Percentiles rank a stretch among this genome's conserved stretches.
These are phyloP conservation scores for Colletes latitarsis DNA, from an alignment of 1,140 invertebrate genomes.

Conservation along the genomic window DNA sequence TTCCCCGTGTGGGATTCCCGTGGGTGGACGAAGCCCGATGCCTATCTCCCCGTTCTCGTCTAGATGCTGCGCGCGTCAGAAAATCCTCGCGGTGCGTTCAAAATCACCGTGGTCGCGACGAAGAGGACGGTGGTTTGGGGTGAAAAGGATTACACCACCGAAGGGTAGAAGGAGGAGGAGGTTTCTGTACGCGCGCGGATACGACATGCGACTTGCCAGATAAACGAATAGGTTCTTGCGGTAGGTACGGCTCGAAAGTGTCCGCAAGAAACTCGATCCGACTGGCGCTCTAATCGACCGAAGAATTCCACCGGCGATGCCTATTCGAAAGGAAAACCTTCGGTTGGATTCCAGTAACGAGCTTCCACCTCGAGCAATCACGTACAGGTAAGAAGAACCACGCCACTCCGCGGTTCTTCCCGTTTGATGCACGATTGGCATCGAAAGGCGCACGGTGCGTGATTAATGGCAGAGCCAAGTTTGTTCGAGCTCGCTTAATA, in stretches of 20 bases:
- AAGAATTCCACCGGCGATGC: constrained; percentile 58
- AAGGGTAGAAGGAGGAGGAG: constrained; percentile 4
- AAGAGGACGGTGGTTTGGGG: no score
- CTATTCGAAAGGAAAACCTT: constrained; percentile 63
- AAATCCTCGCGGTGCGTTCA: not conserved
- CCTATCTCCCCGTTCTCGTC: not conserved
- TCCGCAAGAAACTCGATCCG: constrained; percentile 64
- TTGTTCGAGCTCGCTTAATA: constrained; percentile 16
- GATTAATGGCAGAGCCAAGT: constrained; percentile 25
- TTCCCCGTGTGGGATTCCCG: not conserved
- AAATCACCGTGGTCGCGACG: not conserved
- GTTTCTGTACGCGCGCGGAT: constrained; percentile 20
- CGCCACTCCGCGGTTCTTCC: constrained; percentile 13
- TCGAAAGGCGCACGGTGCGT: constrained; percentile 16
- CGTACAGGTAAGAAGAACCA: constrained; percentile 5
- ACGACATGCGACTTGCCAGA: constrained; percentile 47
- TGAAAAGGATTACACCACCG: not conserved
- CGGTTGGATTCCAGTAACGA: constrained; percentile 53
- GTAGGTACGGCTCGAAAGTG: constrained; percentile 65
- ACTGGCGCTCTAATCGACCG: constrained; percentile 61
- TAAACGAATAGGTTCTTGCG: constrained; percentile 66
- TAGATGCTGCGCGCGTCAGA: not conserved
- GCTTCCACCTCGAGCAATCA: constrained; percentile 18
- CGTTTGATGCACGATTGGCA: constrained; percentile 26
- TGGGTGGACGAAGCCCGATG: constrained; percentile 19